Evolutionary conservation across 2,113 vertebrate genomes (phyloP).

Genomic region (Pygoscelis adeliae): DNA sequence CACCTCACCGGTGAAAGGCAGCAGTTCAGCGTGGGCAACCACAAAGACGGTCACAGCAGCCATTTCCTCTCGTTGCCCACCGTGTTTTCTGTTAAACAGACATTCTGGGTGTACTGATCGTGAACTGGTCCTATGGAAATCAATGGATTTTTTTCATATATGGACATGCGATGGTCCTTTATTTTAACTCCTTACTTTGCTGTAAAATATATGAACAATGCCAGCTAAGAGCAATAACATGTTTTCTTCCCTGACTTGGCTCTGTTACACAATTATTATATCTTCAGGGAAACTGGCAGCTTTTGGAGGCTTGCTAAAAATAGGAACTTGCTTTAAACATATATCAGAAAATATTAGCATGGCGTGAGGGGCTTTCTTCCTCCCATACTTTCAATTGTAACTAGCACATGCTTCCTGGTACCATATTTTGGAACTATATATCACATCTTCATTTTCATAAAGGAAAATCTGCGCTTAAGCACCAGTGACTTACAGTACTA

Average conservation of each 20-base stretch:
- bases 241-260: neutral
- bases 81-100: neutral
- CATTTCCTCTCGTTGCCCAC: neutral
- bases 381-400: neutral
- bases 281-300: neutral
- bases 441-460: neutral
- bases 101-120: neutral
- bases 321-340: neutral
- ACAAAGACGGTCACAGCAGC: neutral
- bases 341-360: neutral
- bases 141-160: neutral
- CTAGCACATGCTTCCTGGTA: neutral
- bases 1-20: neutral
- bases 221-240: neutral
- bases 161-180: neutral
- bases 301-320: neutral
- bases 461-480: neutral
- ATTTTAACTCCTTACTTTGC: neutral
- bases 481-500: neutral
- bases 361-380: rapidly evolving
- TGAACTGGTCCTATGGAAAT: neutral
- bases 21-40: neutral
- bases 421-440: neutral
- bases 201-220: neutral
- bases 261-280: neutral